Base-by-base conservation (phyloP, 2,113 vertebrate genomes). In the Eidolon helvum region DNA sequence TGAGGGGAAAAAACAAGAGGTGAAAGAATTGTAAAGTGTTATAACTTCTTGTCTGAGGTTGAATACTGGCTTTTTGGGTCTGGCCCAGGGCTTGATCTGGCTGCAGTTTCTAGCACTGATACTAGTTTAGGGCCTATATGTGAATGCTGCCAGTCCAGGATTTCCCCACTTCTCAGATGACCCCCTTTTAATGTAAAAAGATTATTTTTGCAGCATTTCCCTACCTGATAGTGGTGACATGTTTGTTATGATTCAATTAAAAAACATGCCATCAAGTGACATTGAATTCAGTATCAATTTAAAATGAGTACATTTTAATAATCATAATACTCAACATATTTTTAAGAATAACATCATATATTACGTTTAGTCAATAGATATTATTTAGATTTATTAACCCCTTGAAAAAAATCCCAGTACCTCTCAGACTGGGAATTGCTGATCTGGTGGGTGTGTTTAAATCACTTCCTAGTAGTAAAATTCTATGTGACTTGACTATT, bases 291-390 rank as follows among this genome's bases (percentile, higher is more conserved):
- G 38, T 19, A 38, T 77, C 55, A 65, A 66, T 57, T 87, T 80
- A 38, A 80, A 85, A 82, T 53, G 40, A 87, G 68, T 33, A 35
- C 10, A 86, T 50, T 94, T 93, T 90, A 90, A 40, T 66, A 75
- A 90, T 80, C 35, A 82, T 22, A 77, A 40, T n/a, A 16, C 4
- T 86, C 30, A 91, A 77, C n/a, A 33, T 2, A 21, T 63, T 79
- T 63, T 72, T 50, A 22, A 65, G 65, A 77, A 55, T 16, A 92
- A 8, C 33, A 24, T 77, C n/a, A 55, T 69, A 66, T 71, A 65
- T n/a, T 22, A 57, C 38, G 59, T 43, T 61, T 24, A 38, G 14
- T 66, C 40, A 83, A 38, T 63, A 82, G 40, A 55, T 69, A 68
- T 63, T 68, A 61, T 53, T 83, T 40, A 3, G 50, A 66, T 57